Evolutionary conservation across 1,140 invertebrate species (phyloP).

Genomic region (Euwallacea similis): DNA sequence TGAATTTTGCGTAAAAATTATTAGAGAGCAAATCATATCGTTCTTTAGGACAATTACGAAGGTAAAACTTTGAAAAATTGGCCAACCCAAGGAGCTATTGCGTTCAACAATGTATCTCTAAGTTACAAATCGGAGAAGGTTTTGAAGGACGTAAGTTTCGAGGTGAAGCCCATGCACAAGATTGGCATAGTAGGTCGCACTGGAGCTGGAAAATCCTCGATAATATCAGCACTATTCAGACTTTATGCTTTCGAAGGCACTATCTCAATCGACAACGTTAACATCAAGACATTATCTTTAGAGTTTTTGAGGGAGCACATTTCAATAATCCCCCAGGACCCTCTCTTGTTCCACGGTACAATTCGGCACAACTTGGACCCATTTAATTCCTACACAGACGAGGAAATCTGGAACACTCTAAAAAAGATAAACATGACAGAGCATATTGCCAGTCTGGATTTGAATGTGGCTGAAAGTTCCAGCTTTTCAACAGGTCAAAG

Average conservation of each 20-base stretch:
- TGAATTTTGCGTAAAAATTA: background rate
- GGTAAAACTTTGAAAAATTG: conserved; percentile 56
- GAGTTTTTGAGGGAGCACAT: conserved; percentile 75
- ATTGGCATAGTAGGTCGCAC: conserved; percentile 83
- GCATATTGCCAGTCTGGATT: conserved; percentile 40
- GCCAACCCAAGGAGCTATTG: conserved; percentile 72
- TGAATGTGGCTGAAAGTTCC: conserved; percentile 25
- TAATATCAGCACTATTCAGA: conserved; percentile 72
- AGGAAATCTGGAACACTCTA: conserved; percentile 46
- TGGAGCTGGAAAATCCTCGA: conserved; percentile 84
- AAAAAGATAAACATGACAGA: conserved; percentile 50
- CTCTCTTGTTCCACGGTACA: conserved; percentile 72
- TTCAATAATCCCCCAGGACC: conserved; percentile 85
- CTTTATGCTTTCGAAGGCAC: conserved; percentile 58
- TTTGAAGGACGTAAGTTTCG: conserved; percentile 72
- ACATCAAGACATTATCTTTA: conserved; percentile 64
- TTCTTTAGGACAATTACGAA: conserved; percentile 64
- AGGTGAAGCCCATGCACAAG: conserved; percentile 63
- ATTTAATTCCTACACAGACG: conserved; percentile 54
- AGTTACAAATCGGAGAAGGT: conserved; percentile 73
- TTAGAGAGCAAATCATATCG: background rate
- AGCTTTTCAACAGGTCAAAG: conserved; percentile 75
- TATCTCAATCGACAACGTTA: conserved; percentile 64
- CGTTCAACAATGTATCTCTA: conserved; percentile 68
- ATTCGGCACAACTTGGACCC: conserved; percentile 40